Percentiles rank a stretch among this genome's conserved stretches.
Evolutionary conservation across 2,888 invertebrate species (phyloP).

Genomic region (Eristalis arbustorum): DNA sequence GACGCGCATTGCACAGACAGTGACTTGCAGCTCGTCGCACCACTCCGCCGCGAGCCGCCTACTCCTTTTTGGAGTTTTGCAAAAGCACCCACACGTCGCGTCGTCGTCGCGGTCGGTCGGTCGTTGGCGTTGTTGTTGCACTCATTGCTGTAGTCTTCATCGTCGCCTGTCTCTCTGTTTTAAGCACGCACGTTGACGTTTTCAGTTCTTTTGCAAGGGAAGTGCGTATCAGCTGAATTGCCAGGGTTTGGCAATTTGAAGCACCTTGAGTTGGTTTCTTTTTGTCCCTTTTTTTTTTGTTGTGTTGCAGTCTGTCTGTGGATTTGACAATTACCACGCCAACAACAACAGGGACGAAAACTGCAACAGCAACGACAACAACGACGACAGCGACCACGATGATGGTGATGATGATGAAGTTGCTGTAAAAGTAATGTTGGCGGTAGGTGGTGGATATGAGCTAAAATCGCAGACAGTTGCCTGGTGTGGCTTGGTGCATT

Average conservation of each 20-base stretch:
- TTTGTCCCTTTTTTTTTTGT: not conserved
- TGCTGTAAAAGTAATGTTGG: constrained; percentile 53
- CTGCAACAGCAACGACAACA: not conserved
- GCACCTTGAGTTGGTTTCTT: constrained; percentile 49
- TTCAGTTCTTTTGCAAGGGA: constrained; percentile 54
- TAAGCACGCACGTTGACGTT: constrained; percentile 57
- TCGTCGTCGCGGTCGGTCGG: constrained; percentile 23
- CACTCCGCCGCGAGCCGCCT: constrained; percentile 49
- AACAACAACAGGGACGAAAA: constrained; percentile 16
- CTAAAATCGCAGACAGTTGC: constrained; percentile 58
- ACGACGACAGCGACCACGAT: constrained; percentile 34
- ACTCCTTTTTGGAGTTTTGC: constrained; percentile 46
- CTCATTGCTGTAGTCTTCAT: not conserved
- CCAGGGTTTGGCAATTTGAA: constrained; percentile 65
- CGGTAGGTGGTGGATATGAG: constrained; percentile 67
- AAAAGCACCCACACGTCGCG: constrained; percentile 67
- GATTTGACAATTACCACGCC: constrained; percentile 60
- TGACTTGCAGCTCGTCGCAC: constrained; percentile 57
- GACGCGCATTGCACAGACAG: constrained; percentile 57
- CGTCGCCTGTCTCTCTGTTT: constrained; percentile 28
- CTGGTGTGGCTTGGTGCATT: constrained; percentile 37
- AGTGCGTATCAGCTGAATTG: constrained; percentile 65
- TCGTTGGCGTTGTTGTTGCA: not conserved
- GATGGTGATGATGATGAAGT: constrained; percentile 66
- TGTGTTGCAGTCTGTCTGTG: constrained; percentile 37